Evolutionary conservation across 2,888 invertebrate species (phyloP), one percentile per base, ranked within the genome.

Genomic region (Lapara coniferarum): DNA sequence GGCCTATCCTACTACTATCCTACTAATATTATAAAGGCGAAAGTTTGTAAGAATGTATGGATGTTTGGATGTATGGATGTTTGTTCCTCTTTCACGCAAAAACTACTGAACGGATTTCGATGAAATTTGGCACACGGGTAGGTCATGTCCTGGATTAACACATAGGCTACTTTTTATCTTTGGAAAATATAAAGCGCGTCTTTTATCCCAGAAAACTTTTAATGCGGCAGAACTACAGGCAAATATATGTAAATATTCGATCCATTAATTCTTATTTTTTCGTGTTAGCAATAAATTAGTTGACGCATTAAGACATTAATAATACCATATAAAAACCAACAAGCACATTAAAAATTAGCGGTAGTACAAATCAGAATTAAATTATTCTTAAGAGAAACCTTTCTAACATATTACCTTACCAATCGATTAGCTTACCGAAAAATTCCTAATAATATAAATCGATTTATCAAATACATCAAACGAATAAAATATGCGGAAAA

Each of bases 331-430:
- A 19, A 49, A 63, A 63, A 46, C 13, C 12, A 19, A 63, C 19
- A 49, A 19, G 19, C 4, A 46, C 19, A 16, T 63, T 12, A 63
- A 59, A 59, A 63, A 63, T 49, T 63, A 49, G 13, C 63, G 6
- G 46, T 63, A 46, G 46, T 57, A 46, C 49, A 63, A 63, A 63
- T 63, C 10, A 25, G 13, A 16, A 49, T 49, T 12, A 63, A 63
- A 63, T 19, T 19, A 49, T 49, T 46, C 46, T 46, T 49, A 13
- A 13, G 19, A 49, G 63, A 46, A 13, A 59, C 44, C 8, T 12
- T 46, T 49, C 46, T 19, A 13, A 25, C 16, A 63, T 46, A 63
- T 55, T 55, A 16, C 55, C 55, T 55, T 19, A 10, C 10, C 8
- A 55, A 19, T 55, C 55, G 55, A 55, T 55, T 55, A 55, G 19